Evolutionary conservation across 1,140 invertebrate genomes (phyloP).

Genomic region (Diploscapter pachys): DNA sequence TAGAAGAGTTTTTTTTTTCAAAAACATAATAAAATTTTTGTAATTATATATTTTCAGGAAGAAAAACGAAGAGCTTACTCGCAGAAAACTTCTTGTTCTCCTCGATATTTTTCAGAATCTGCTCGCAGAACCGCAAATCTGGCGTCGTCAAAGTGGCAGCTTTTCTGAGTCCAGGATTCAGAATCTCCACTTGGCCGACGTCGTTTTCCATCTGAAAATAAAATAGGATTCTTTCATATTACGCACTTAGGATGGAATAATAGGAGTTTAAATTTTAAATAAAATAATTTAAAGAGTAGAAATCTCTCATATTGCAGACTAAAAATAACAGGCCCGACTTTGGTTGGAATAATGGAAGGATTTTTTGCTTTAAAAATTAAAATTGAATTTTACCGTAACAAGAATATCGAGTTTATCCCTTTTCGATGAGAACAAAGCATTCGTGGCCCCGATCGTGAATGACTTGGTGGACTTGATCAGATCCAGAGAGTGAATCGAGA

Average conservation of each 20-base stretch:
- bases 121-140: conserved; percentile 90
- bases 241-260: too few species aligned
- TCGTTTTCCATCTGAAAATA: conserved; percentile 63
- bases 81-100: conserved; percentile 75
- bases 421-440: conserved; percentile 93
- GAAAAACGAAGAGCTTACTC: conserved; percentile 57
- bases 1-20: conserved; percentile 1
- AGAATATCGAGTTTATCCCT: conserved; percentile 85
- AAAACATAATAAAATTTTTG: conserved; percentile 14
- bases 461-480: conserved; percentile 82
- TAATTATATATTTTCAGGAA: not conserved
- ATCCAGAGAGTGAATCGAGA: conserved; percentile 91
- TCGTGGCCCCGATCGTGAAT: conserved; percentile 92
- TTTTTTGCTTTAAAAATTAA: not conserved
- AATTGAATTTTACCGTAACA: conserved; percentile 71
- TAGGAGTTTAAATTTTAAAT: too few species aligned
- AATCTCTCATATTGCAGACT: too few species aligned
- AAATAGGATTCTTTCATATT: too few species aligned
- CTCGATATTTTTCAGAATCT: conserved; percentile 79
- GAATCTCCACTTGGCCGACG: conserved; percentile 79
- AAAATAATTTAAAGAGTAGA: too few species aligned
- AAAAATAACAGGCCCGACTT: too few species aligned
- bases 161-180: conserved; percentile 76
- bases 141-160: conserved; percentile 84
- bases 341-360: not conserved